A percentile compares a stretch with the other conserved stretches of the same genome.
Evolutionary conservation across 2,113 vertebrate genomes (phyloP).

Genomic region (Seriola dumerili): DNA sequence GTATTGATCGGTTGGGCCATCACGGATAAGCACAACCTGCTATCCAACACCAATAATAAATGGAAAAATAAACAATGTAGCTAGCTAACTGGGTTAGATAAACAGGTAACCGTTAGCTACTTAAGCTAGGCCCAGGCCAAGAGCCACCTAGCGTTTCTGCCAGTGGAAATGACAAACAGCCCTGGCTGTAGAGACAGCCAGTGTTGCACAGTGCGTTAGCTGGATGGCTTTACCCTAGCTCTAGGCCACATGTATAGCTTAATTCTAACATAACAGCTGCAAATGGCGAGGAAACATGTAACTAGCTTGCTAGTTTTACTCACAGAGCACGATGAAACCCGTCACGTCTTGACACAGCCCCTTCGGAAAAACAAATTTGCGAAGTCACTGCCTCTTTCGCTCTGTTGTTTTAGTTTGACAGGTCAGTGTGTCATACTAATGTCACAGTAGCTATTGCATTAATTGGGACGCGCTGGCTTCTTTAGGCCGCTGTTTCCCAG

Average conservation of each 20-base stretch:
- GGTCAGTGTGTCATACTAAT: conserved; percentile 49
- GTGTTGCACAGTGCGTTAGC: not conserved
- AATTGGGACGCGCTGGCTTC: not conserved
- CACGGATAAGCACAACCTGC: rapidly evolving
- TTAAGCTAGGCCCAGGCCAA: conserved; percentile 61
- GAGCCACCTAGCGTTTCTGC: not conserved
- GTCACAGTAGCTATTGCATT: not conserved
- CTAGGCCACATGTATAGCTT: no score
- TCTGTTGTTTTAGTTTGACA: not conserved
- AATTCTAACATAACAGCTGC: not conserved
- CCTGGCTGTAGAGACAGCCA: not conserved
- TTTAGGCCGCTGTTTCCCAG: conserved; percentile 49
- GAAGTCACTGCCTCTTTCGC: conserved; percentile 48
- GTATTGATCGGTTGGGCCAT: not conserved
- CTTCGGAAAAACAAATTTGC: conserved; percentile 27
- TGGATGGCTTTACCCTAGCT: not conserved
- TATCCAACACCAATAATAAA: not conserved
- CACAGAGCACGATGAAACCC: conserved; percentile 66
- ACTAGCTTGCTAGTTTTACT: conserved; percentile 48
- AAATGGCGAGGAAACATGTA: not conserved
- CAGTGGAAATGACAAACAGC: conserved; percentile 15
- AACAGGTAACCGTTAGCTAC: conserved; percentile 18
- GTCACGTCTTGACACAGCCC: conserved; percentile 57
- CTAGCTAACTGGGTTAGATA: not conserved
- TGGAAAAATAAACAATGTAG: conserved; percentile 5